phyloP scores from a whole-genome alignment of 2,797 vertebrate species.

The Melanotaenia boesemani region DNA sequence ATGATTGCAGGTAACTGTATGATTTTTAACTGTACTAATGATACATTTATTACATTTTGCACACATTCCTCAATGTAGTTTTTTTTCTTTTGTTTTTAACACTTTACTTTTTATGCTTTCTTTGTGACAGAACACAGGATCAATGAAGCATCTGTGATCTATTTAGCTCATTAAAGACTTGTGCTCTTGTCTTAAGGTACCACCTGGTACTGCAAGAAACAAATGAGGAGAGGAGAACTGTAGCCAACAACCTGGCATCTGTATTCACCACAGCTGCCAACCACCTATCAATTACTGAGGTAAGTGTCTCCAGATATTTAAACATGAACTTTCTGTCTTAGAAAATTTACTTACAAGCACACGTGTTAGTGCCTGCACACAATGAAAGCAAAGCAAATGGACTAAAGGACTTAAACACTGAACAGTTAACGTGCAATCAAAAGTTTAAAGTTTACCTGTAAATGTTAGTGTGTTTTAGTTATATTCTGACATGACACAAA shows the following conservation, averaged over 20 bases:
- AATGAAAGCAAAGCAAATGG: too few relatives aligned
- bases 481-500: background rate
- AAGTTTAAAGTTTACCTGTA: background rate
- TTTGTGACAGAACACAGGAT: background rate
- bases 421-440: background rate
- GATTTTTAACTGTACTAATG: too few relatives aligned
- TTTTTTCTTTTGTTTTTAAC: background rate
- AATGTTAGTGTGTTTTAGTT: background rate
- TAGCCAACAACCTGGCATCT: constrained; percentile 78
- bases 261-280: constrained; percentile 74
- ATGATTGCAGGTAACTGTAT: too few relatives aligned
- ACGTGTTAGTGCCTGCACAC: too few relatives aligned
- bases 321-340: background rate
- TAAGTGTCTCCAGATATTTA: constrained; percentile 35
- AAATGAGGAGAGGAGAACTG: constrained; percentile 80
- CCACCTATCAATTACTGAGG: constrained; percentile 80
- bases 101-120: background rate
- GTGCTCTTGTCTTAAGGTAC: constrained; percentile 71
- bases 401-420: background rate
- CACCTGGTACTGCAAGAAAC: constrained; percentile 85
- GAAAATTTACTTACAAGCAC: background rate
- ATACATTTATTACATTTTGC: too few relatives aligned
- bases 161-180: background rate
- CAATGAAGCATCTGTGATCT: too few relatives aligned
- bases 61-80: too few relatives aligned